Evolutionary conservation across 2,888 invertebrate species (phyloP).

Genomic region (Leucozona laternaria): DNA sequence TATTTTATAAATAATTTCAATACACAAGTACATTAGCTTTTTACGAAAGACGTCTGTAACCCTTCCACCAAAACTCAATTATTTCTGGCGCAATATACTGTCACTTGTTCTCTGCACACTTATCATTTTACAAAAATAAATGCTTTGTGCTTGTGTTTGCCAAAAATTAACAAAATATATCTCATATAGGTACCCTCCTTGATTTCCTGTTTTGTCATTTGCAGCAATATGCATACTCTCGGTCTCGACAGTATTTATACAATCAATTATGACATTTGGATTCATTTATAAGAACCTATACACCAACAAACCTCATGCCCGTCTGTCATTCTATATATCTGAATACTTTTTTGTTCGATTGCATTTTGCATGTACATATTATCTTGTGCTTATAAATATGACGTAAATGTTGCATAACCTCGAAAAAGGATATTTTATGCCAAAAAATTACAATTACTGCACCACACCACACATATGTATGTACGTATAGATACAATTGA

Average conservation of each 20-base stretch:
- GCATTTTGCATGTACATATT: neutral
- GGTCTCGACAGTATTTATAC: slow-evolving; percentile 14
- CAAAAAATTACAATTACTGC: slow-evolving; percentile 59
- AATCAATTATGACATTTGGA: slow-evolving; percentile 62
- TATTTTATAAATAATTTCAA: too few relatives aligned
- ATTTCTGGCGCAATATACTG: slow-evolving; percentile 50
- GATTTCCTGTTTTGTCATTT: slow-evolving; percentile 60
- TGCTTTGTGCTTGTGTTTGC: slow-evolving; percentile 35
- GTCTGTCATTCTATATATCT: slow-evolving; percentile 7
- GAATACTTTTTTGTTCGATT: neutral
- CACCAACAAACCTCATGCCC: neutral
- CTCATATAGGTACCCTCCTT: neutral
- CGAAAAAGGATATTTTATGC: slow-evolving; percentile 57
- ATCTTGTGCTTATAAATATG: slow-evolving; percentile 21
- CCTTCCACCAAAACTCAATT: slow-evolving; percentile 6
- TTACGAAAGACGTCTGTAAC: slow-evolving; percentile 2
- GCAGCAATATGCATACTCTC: slow-evolving; percentile 38
- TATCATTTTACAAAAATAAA: neutral
- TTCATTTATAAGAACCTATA: slow-evolving; percentile 42
- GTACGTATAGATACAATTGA: neutral
- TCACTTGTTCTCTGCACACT: neutral
- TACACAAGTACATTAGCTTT: too few relatives aligned
- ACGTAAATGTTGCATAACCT: slow-evolving; percentile 64
- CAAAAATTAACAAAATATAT: slow-evolving; percentile 47
- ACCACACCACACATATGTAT: neutral